phyloP scores from a whole-genome alignment of 1,140 invertebrate genomes.

The Trichonephila clavipes region DNA sequence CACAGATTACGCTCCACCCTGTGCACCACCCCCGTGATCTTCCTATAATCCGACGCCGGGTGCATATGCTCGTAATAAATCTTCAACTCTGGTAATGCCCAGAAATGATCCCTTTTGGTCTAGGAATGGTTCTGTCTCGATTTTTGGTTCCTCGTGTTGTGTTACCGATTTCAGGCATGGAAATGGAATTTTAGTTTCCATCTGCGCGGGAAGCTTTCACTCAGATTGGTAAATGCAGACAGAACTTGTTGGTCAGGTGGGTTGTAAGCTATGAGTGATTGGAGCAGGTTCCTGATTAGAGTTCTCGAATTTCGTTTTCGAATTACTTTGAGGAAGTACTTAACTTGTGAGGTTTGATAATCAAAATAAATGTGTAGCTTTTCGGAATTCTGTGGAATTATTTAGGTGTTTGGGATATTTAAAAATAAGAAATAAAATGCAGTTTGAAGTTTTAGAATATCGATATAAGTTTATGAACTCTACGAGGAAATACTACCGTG shows the following conservation, averaged over 20 bases:
- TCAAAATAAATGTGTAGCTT: no score
- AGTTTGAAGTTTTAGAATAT: no score
- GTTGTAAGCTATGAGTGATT: no score
- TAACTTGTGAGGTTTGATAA: no score
- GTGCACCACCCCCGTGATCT: background rate
- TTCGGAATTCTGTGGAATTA: no score
- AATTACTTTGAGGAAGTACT: no score
- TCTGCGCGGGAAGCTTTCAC: background rate
- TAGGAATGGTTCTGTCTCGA: background rate
- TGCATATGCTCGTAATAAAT: conserved; percentile 62
- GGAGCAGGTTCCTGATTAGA: background rate
- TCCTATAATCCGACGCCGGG: conserved; percentile 32
- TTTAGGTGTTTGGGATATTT: no score
- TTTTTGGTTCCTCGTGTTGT: background rate
- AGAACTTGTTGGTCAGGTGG: no score
- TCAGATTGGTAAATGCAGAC: background rate
- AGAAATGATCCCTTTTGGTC: conserved; percentile 46
- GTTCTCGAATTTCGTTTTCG: background rate
- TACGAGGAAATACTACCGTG: no score
- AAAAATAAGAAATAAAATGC: no score
- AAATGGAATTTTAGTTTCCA: background rate
- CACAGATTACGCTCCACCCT: conserved; percentile 49
- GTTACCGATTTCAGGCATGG: background rate
- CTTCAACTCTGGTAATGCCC: conserved; percentile 50
- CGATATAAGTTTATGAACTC: no score